phyloP scores from a whole-genome alignment of 2,888 invertebrate species.

The Drosophila yooni region DNA sequence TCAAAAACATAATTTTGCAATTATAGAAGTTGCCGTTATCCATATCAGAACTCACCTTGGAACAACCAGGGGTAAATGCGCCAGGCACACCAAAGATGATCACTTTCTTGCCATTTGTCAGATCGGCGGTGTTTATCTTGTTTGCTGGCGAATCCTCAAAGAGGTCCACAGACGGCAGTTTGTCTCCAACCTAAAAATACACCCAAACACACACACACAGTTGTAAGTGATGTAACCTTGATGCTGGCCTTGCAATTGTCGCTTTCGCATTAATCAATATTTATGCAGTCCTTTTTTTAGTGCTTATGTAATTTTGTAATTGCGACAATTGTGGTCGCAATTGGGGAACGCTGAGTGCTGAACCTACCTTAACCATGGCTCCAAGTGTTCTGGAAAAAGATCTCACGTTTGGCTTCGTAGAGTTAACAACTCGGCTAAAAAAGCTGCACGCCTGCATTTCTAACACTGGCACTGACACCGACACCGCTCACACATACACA shows the following conservation, averaged over 20 bases:
- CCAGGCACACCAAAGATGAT: slow-evolving; percentile 96
- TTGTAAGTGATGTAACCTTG: slow-evolving; percentile 58
- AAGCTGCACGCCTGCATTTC: slow-evolving; percentile 73
- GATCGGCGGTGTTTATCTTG: slow-evolving; percentile 91
- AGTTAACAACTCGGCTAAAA: slow-evolving; percentile 68
- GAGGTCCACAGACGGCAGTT: slow-evolving; percentile 91
- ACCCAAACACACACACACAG: slow-evolving; percentile 25
- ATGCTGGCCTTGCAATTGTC: slow-evolving; percentile 44
- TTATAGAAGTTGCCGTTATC: not conserved
- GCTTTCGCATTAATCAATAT: slow-evolving; percentile 60
- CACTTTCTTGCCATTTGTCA: slow-evolving; percentile 92
- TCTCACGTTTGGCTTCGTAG: slow-evolving; percentile 60
- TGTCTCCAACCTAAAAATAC: slow-evolving; percentile 91
- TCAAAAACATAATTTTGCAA: not conserved
- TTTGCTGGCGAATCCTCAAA: slow-evolving; percentile 94
- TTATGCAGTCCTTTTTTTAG: slow-evolving; percentile 13
- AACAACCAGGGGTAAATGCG: slow-evolving; percentile 97
- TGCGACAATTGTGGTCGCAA: not conserved
- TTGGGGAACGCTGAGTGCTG: not conserved
- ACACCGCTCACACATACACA: slow-evolving; percentile 34
- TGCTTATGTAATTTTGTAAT: slow-evolving; percentile 62
- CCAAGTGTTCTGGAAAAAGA: slow-evolving; percentile 77
- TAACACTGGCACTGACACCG: slow-evolving; percentile 41
- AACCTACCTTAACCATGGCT: slow-evolving; percentile 84
- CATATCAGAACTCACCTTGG: slow-evolving; percentile 87